Conservation (phyloP, 2,113 vertebrate genomes). For the Brachypodius melanocephalos region DNA sequence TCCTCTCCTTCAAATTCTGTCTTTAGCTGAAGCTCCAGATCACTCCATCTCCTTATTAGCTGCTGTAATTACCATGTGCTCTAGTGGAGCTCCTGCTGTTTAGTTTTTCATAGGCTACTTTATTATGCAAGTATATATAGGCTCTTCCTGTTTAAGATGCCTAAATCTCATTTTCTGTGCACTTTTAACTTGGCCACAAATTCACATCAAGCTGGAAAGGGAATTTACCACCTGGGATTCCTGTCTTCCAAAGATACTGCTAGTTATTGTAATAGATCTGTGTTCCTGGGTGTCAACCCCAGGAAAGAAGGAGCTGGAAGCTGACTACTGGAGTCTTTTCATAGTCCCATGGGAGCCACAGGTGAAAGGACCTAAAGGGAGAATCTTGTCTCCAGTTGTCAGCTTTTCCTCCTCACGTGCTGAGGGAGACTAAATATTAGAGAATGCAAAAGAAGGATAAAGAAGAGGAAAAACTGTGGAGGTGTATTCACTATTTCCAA, state of each 20-base stretch:
- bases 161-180: neutral
- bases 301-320: neutral
- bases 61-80: neutral
- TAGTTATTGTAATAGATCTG: neutral
- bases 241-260: neutral
- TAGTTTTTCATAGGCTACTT: neutral
- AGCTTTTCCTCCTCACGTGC: neutral
- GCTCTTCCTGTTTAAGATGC: neutral
- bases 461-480: neutral
- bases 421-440: neutral
- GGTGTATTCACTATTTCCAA: neutral
- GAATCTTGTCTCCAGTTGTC: neutral
- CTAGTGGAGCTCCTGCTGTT: conserved; percentile 1
- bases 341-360: neutral
- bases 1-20: neutral
- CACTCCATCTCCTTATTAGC: neutral
- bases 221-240: conserved; percentile 28
- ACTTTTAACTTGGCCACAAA: conserved; percentile 11
- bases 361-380: neutral
- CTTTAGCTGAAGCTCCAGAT: neutral
- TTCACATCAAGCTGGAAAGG: neutral
- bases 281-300: neutral
- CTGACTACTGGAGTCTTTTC: neutral
- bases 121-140: neutral
- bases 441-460: neutral